Conservation (phyloP, 2,888 invertebrate genomes). For the Lasius platythorax region DNA sequence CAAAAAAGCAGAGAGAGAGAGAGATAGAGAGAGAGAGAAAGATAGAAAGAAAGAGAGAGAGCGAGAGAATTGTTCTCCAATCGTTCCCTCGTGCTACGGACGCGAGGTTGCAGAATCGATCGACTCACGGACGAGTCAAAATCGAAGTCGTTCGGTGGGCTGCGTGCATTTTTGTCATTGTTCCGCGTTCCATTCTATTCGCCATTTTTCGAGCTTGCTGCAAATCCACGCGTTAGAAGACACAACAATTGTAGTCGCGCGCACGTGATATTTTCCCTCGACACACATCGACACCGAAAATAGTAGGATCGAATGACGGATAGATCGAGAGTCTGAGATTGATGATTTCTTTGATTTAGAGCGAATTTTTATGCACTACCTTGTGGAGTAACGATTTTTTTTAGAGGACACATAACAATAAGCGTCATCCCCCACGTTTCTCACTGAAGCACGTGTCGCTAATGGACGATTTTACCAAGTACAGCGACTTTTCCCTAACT, state of each 20-base stretch:
- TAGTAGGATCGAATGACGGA: too few species aligned
- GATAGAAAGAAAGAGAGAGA: background rate
- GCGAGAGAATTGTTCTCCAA: background rate
- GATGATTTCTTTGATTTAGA: background rate
- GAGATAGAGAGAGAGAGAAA: background rate
- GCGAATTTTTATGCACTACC: background rate
- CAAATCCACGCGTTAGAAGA: background rate
- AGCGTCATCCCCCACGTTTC: background rate
- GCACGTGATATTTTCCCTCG: background rate
- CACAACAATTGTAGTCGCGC: background rate
- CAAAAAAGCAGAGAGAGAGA: background rate
- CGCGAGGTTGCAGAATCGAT: slow-evolving; percentile 37
- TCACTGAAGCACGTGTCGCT: slow-evolving; percentile 6
- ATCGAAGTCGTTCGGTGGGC: background rate
- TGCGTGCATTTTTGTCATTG: slow-evolving; percentile 1
- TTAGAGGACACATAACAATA: background rate
- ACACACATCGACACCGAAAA: background rate
- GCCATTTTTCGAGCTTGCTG: background rate
- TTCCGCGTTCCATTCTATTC: background rate
- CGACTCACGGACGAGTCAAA: slow-evolving; percentile 27
- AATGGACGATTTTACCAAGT: slow-evolving; percentile 80
- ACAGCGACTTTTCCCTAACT: slow-evolving; percentile 77
- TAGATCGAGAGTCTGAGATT: background rate
- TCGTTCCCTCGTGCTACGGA: background rate
- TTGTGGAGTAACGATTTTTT: background rate